Conservation (phyloP, 2,797 vertebrate species). For the Phrynocephalus vlangalii region DNA sequence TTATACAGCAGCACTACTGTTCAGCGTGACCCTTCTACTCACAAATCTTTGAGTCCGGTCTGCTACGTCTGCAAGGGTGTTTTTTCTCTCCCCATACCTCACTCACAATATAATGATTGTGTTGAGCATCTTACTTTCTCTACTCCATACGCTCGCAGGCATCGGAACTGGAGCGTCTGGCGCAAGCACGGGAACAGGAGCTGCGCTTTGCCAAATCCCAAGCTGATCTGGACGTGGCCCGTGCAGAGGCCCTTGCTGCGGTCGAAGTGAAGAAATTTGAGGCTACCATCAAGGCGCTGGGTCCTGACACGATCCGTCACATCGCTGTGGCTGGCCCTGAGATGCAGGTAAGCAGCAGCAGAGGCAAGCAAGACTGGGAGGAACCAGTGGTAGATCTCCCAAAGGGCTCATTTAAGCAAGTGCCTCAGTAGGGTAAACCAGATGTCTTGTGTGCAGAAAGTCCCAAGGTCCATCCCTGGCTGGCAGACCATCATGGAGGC, state of each 20-base stretch:
- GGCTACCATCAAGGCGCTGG: slow-evolving; percentile 81
- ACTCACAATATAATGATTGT: not conserved
- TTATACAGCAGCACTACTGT: not conserved
- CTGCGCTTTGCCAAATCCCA: slow-evolving; percentile 81
- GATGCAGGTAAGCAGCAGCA: slow-evolving; percentile 82
- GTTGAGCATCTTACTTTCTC: not conserved
- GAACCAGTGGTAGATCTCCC: too few species aligned
- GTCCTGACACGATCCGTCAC: slow-evolving; percentile 82
- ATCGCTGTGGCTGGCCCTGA: slow-evolving; percentile 88
- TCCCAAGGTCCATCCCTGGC: not conserved
- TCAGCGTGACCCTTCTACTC: too few species aligned
- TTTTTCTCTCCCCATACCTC: too few species aligned
- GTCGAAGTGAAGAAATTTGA: slow-evolving; percentile 85
- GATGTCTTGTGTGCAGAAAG: not conserved
- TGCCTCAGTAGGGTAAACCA: not conserved
- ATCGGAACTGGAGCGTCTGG: slow-evolving; percentile 83
- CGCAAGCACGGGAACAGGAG: slow-evolving; percentile 84
- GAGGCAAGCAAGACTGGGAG: not conserved
- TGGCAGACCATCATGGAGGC: too few species aligned
- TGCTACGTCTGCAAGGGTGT: too few species aligned
- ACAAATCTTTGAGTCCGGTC: not conserved
- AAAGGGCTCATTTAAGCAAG: not conserved
- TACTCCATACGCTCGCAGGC: slow-evolving; percentile 73
- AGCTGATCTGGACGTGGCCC: slow-evolving; percentile 82
- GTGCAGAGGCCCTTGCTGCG: slow-evolving; percentile 78